Evolutionary conservation across 2,113 vertebrate species (phyloP), one percentile per base, ranked within the genome.

Genomic region (Plestiodon gilberti): DNA sequence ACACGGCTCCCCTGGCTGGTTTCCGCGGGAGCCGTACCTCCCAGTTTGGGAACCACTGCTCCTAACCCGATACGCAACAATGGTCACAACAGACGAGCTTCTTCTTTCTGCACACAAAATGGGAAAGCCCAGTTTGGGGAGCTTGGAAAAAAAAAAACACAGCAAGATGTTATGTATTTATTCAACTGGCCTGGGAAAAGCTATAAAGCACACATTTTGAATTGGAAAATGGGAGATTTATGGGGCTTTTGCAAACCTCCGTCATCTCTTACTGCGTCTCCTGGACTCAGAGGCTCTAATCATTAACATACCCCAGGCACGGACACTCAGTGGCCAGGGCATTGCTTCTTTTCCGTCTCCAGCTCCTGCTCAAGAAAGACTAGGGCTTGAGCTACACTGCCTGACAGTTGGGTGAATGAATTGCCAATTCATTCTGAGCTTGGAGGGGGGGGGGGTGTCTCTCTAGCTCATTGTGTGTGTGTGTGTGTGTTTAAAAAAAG

Each of bases 121-220:
- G 83, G 88, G 52, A 78, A 92, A 93, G 81, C 78, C 91, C 92
- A 86, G 75, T 3, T 17, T 71, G 43, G 70, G 67, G 88, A 77
- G 88, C 91, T 52, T n/a, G 1, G 3, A 75, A 52, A 90, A 86
- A 89, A 59, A 89, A 81, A n/a, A 91, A 92, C 87, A 90, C 88
- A 65, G 52, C 65, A 87, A 93, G 94, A 94, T 91, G 94, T 95
- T 96, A 95, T 95, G 93, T 96, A 97, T 96, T 96, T 96, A 96
- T 96, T 89, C 93, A 93, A 96, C 95, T 94, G 96, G 96, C 95
- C 95, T 96, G 95, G 96, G 96, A 96, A 96, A 35, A 88, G 93
- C 96, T 91, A 95, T 96, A 97, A 96, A 97, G 94, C 96, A 96
- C 96, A 96, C 96, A 97, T 95, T 97, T 95, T 93, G 95, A 96